Evolutionary conservation across 2,888 invertebrate species (phyloP).

Genomic region (Nysson spinosus): DNA sequence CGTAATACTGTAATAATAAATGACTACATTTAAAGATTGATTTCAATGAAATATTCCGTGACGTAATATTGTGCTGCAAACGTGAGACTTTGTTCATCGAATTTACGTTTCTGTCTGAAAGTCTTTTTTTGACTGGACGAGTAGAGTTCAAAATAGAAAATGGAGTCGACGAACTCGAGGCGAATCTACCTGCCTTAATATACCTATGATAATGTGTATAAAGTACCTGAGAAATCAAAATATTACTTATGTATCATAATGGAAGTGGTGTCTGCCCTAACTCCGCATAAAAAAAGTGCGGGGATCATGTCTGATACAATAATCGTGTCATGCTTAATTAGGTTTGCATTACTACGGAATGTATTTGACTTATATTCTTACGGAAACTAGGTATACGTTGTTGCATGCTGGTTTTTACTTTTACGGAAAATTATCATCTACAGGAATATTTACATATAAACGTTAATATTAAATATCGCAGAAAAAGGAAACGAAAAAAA

Average conservation of each 20-base stretch:
- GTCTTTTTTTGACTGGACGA: neutral
- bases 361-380: constrained; percentile 37
- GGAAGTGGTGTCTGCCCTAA: constrained; percentile 11
- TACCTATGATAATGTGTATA: constrained; percentile 75
- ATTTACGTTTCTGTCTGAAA: constrained; percentile 29
- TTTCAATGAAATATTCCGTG: constrained; percentile 8
- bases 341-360: constrained; percentile 49
- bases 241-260: constrained; percentile 41
- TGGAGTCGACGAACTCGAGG: constrained; percentile 43
- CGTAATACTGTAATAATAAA: too few species aligned
- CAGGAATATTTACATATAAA: neutral
- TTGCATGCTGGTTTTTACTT: constrained; percentile 61
- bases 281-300: too few species aligned
- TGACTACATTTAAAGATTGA: too few species aligned
- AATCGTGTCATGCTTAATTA: constrained; percentile 46
- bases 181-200: constrained; percentile 63
- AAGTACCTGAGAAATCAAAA: constrained; percentile 75
- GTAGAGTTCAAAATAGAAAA: constrained; percentile 2
- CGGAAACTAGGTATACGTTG: constrained; percentile 45
- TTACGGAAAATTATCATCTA: constrained; percentile 16
- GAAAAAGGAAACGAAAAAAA: constrained; percentile 26
- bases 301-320: constrained; percentile 23
- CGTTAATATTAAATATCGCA: constrained; percentile 14
- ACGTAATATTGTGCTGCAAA: neutral
- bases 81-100: constrained; percentile 29